phyloP scores from a whole-genome alignment of 2,113 vertebrate species.

The Cynoglossus semilaevis region DNA sequence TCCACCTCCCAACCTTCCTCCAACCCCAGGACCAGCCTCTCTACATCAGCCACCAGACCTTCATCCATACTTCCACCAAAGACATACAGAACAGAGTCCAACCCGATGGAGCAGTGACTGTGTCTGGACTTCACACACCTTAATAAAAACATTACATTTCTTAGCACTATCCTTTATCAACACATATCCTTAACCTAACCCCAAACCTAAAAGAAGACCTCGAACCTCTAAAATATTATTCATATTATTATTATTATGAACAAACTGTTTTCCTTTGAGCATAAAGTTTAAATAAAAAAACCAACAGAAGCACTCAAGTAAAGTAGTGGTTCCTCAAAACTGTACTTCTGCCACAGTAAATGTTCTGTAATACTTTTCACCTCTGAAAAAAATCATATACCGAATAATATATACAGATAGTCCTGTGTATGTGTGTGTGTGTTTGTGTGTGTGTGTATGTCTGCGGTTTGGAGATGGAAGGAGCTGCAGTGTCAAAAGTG shows the following conservation, averaged over 20 bases:
- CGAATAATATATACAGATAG: slow-evolving; percentile 24
- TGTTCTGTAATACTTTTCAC: slow-evolving; percentile 46
- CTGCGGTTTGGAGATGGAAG: slow-evolving; percentile 62
- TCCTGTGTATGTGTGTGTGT: slow-evolving; percentile 34
- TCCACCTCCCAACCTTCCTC: slow-evolving; percentile 75
- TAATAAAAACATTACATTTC: too few relatives aligned
- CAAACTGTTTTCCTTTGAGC: not conserved
- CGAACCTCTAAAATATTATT: too few relatives aligned
- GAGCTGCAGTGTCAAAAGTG: slow-evolving; percentile 72
- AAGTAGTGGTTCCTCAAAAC: slow-evolving; percentile 25
- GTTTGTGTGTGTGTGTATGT: slow-evolving; percentile 31
- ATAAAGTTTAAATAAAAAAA: slow-evolving; percentile 6
- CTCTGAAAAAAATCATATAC: slow-evolving; percentile 45
- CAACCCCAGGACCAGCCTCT: slow-evolving; percentile 73
- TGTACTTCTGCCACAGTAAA: slow-evolving; percentile 21
- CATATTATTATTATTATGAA: too few relatives aligned
- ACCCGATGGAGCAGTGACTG: slow-evolving; percentile 82
- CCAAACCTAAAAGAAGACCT: too few relatives aligned
- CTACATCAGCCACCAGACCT: slow-evolving; percentile 77
- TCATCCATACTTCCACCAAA: slow-evolving; percentile 84
- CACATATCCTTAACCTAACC: too few relatives aligned
- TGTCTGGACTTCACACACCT: slow-evolving; percentile 82
- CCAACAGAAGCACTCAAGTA: slow-evolving; percentile 10
- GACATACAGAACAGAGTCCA: slow-evolving; percentile 77
- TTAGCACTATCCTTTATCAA: too few relatives aligned